A percentile compares a stretch with the other conserved stretches of the same genome.
Evolutionary conservation across 2,888 invertebrate species (phyloP).

Genomic region (Tiliacea aurago): DNA sequence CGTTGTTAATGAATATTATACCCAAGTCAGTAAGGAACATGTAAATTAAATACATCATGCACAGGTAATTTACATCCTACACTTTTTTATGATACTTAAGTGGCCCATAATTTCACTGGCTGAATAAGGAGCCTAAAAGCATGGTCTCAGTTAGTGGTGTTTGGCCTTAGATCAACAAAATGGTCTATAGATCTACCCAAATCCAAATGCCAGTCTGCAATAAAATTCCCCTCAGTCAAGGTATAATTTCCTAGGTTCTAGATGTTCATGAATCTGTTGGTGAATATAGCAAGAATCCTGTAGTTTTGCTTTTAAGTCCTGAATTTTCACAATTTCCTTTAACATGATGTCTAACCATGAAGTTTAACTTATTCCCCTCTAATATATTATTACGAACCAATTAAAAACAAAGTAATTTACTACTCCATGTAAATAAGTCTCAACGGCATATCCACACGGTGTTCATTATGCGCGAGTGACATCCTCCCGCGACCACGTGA

Average conservation of each 20-base stretch:
- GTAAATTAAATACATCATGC: no score
- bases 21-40: no score
- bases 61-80: slow-evolving; percentile 10
- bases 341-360: background rate
- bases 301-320: background rate
- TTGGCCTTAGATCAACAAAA: background rate
- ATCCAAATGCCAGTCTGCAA: background rate
- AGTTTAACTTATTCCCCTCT: background rate
- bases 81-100: background rate
- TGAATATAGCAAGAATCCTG: no score
- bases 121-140: no score
- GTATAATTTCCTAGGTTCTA: background rate
- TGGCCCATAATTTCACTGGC: no score
- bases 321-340: no score
- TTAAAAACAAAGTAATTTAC: slow-evolving; percentile 17
- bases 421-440: slow-evolving; percentile 39
- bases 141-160: background rate
- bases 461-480: slow-evolving; percentile 64
- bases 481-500: slow-evolving; percentile 61
- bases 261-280: background rate
- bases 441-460: slow-evolving; percentile 55
- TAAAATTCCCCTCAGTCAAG: background rate
- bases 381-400: background rate
- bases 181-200: background rate
- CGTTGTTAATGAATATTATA: slow-evolving; percentile 27